Evolutionary conservation across 2,797 vertebrate genomes (phyloP), one percentile per base, ranked within the genome.

Genomic region (Artibeus jamaicensis): DNA sequence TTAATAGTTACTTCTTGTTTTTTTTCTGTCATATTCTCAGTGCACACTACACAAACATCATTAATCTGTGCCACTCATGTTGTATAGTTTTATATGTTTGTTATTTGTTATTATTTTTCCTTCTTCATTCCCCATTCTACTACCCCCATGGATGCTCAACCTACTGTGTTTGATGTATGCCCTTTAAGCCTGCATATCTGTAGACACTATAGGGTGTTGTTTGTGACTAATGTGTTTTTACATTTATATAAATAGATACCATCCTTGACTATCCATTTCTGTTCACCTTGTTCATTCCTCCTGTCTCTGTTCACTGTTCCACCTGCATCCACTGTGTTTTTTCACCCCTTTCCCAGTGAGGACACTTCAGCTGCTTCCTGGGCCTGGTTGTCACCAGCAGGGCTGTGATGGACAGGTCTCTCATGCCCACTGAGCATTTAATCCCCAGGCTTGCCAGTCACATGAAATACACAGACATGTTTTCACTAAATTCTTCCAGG

Each of bases 331-430:
- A 0, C n/a, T 24, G 37, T 3, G 1, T 19, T 21, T 34, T 15
- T 42, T 24, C 6, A 29, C 1, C 15, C 34, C 16, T 11, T 2
- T 32, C 0, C 14, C 37, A 76, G 26, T 10, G 26, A 26, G 0
- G 32, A 19, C 5, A 62, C 32, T 9, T 37, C 24, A 39, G 5
- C 42, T n/a, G 29, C 53, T 26, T 34, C 12, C 37, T 29, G 6
- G 4, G 9, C 29, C 65, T 29, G 21, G 46, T 62, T 59, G 10
- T 87, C 55, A 37, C 1, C 53, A 24, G 34, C 8, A 32, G 44
- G 34, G 21, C 26, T 53, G 19, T 16, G 32, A 24, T 15, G 0
- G 7, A 32, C 10, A 34, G 5, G 21, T 62, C 32, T 10, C 46
- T 57, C 12, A 0, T 0, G 0, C 57, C 57, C 57, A 59, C 9